Evolutionary conservation across 1,140 invertebrate genomes (phyloP), one percentile per base, ranked within the genome.

Genomic region (Parasteatoda tepidariorum): DNA sequence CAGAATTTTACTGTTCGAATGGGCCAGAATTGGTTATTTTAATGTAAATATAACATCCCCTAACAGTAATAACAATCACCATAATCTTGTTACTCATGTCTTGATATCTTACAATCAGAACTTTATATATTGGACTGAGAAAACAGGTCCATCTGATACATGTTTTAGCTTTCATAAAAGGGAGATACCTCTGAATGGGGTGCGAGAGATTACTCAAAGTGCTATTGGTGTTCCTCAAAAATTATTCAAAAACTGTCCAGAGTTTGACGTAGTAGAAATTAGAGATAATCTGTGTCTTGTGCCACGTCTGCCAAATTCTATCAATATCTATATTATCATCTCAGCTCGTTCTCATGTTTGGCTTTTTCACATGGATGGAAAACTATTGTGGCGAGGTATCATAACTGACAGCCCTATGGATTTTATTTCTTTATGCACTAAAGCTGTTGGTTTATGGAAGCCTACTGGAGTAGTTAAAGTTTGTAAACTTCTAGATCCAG

Each of bases 21-120:
- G 81, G 81, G 81, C 81, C 1, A 83, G 81, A 57, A 74, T 83
- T 18, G 81, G 81, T 18, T 83, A 83, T 38, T 83, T 83, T 28
- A 83, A 83, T 57, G 34, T 83, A 3, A 74, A 83, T 55, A 83
- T 83, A 34, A 70, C 74, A 28, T 83, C 81, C 1, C 81, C 81
- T 1, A 83, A 83, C 41, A 73, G 68, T 55, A 71, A 71, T 24
- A 82, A 71, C 34, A 83, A 74, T 57, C 68, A 83, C 38, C 38
- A 54, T 15, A 61, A 54, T 66, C 4, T 55, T 22, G 59, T 83
- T 9, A 74, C 34, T 18, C 33, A 73, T 64, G 28, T 54, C 2
- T 38, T 83, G 33, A 74, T 83, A 33, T 83, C 81, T 5, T 38
- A 64, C 2, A 24, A 66, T 18, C 81, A 83, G 30, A 83, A 83